phyloP scores from a whole-genome alignment of 2,888 invertebrate genomes.

The Griposia aprilina region DNA sequence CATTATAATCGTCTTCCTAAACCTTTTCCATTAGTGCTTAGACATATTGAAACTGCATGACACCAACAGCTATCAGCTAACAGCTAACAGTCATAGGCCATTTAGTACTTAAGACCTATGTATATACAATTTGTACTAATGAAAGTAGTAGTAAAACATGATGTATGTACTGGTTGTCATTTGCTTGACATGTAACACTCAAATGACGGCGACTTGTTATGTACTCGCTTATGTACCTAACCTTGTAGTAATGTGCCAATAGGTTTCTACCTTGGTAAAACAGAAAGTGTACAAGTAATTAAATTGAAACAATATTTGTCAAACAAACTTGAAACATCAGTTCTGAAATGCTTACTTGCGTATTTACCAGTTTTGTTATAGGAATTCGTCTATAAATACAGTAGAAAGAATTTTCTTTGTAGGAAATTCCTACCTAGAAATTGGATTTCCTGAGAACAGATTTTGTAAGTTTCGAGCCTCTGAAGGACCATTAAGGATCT shows the following conservation, averaged over 20 bases:
- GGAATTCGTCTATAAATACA: neutral
- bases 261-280: constrained; percentile 40
- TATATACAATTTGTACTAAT: constrained; percentile 36
- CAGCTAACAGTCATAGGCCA: too few relatives aligned
- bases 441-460: neutral
- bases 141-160: constrained; percentile 32
- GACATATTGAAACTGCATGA: neutral
- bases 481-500: neutral
- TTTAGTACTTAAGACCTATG: neutral
- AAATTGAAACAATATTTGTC: constrained; percentile 62
- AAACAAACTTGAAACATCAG: constrained; percentile 49
- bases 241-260: constrained; percentile 31
- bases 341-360: constrained; percentile 30
- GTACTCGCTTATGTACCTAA: constrained; percentile 23
- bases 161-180: constrained; percentile 40
- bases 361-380: constrained; percentile 13
- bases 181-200: constrained; percentile 42
- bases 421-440: neutral
- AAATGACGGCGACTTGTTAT: constrained; percentile 15
- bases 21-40: neutral
- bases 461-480: neutral
- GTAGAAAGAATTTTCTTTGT: neutral
- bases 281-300: constrained; percentile 61
- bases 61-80: neutral
- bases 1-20: neutral